phyloP scores from a whole-genome alignment of 2,888 invertebrate genomes.

The Xiphydria camelus region DNA sequence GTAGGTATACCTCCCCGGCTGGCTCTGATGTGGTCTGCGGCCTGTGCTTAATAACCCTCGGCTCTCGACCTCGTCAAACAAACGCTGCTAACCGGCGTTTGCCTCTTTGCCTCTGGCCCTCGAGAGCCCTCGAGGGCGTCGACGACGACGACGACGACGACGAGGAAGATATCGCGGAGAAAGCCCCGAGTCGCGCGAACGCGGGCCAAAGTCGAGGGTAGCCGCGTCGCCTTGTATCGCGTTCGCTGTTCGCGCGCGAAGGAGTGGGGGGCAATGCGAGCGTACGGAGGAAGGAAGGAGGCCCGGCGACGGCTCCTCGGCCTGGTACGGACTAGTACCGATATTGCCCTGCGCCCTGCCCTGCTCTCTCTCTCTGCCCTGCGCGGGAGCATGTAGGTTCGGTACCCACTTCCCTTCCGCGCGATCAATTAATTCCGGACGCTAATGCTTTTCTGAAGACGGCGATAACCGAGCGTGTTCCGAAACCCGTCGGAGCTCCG shows the following conservation, averaged over 20 bases:
- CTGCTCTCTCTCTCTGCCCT: background rate
- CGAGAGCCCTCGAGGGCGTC: background rate
- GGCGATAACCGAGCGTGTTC: too few relatives aligned
- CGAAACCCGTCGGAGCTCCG: too few relatives aligned
- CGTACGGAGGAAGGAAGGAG: constrained; percentile 23
- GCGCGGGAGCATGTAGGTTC: constrained; percentile 46
- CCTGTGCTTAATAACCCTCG: constrained; percentile 53
- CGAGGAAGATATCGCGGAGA: background rate
- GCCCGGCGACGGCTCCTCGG: constrained; percentile 48
- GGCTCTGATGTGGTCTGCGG: constrained; percentile 56
- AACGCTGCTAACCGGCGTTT: constrained; percentile 45
- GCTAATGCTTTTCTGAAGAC: constrained; percentile 53
- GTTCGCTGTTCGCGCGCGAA: too few relatives aligned
- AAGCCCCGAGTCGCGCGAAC: too few relatives aligned
- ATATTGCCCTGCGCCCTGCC: constrained; percentile 47
- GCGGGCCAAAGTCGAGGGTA: too few relatives aligned
- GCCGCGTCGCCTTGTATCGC: constrained; percentile 45
- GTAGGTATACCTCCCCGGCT: constrained; percentile 46
- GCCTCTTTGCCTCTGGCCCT: constrained; percentile 31
- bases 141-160: background rate
- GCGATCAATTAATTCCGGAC: constrained; percentile 56
- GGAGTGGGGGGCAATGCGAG: constrained; percentile 43
- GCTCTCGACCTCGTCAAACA: constrained; percentile 54
- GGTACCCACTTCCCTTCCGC: constrained; percentile 50
- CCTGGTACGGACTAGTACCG: constrained; percentile 55